Percentiles rank a stretch among this genome's conserved stretches.
phyloP scores from a whole-genome alignment of 2,888 invertebrate genomes.

The Cheilosia scutellata region DNA sequence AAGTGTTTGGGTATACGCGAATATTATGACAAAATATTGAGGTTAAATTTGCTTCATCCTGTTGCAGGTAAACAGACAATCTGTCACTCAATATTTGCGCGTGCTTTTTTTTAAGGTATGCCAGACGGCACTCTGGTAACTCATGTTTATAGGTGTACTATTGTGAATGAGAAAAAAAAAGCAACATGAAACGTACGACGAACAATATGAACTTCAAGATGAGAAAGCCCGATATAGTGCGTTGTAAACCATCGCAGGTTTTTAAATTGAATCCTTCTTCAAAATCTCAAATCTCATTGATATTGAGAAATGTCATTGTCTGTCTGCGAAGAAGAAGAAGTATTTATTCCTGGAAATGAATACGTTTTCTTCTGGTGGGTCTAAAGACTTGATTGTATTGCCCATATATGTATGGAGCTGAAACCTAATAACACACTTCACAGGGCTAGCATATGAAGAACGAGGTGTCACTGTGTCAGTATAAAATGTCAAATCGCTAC shows the following conservation, averaged over 20 bases:
- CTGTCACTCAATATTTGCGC: conserved; percentile 40
- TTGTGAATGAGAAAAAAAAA: background rate
- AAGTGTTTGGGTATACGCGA: conserved; percentile 13
- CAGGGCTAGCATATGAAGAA: conserved; percentile 19
- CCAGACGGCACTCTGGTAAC: background rate
- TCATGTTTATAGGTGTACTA: background rate
- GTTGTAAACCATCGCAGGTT: background rate
- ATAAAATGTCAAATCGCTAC: conserved; percentile 39
- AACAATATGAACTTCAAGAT: conserved; percentile 6
- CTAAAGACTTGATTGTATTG: conserved; percentile 7
- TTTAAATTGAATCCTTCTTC: conserved; percentile 46
- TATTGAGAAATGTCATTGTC: conserved; percentile 44
- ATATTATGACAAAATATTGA: conserved; percentile 49
- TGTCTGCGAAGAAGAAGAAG: background rate
- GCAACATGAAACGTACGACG: background rate
- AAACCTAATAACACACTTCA: conserved; percentile 59
- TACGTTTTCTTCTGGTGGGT: conserved; percentile 12
- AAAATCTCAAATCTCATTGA: conserved; percentile 51
- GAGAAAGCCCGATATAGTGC: conserved; percentile 20
- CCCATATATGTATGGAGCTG: conserved; percentile 17
- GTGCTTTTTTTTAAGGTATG: background rate
- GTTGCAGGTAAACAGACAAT: conserved; percentile 14
- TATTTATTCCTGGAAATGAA: conserved; percentile 29
- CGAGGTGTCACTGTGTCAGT: conserved; percentile 52
- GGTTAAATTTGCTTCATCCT: conserved; percentile 50